phyloP scores from a whole-genome alignment of 1,140 invertebrate species.

The Leptonema lineaticorne region DNA sequence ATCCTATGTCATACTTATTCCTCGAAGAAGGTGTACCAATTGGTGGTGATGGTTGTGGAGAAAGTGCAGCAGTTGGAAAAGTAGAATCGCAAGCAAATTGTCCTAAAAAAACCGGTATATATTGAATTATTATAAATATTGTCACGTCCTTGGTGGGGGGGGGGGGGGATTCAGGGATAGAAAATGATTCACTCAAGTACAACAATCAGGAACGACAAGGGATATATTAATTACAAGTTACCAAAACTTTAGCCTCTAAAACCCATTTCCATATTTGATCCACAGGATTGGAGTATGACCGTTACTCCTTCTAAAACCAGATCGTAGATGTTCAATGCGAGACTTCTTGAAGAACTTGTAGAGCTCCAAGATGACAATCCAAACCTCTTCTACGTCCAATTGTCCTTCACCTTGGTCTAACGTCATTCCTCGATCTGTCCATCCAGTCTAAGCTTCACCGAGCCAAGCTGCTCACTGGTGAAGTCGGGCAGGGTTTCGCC shows the following conservation, averaged over 20 bases:
- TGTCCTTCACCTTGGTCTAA: too few species aligned
- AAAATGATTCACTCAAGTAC: background rate
- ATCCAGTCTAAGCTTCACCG: too few species aligned
- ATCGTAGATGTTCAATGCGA: background rate
- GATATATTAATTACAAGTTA: background rate
- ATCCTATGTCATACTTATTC: conserved; percentile 38
- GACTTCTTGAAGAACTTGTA: too few species aligned
- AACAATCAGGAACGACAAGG: background rate
- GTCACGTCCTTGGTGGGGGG: background rate
- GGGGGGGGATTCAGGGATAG: background rate
- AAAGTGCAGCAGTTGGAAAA: conserved; percentile 24
- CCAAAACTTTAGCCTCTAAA: background rate
- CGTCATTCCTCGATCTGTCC: too few species aligned
- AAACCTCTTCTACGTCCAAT: too few species aligned
- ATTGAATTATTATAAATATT: background rate
- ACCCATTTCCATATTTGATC: background rate
- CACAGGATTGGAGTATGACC: too few species aligned
- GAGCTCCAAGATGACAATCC: too few species aligned
- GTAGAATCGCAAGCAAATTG: conserved; percentile 14
- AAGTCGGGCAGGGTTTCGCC: too few species aligned
- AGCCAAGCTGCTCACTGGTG: too few species aligned
- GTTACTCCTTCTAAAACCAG: too few species aligned
- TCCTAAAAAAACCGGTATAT: conserved; percentile 30
- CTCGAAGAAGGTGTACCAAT: conserved; percentile 30
- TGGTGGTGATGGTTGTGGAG: conserved; percentile 33